Percentiles rank a stretch among this genome's conserved stretches.
Evolutionary conservation across 2,888 invertebrate species (phyloP).

Genomic region (Ramazzottius varieornatus): DNA sequence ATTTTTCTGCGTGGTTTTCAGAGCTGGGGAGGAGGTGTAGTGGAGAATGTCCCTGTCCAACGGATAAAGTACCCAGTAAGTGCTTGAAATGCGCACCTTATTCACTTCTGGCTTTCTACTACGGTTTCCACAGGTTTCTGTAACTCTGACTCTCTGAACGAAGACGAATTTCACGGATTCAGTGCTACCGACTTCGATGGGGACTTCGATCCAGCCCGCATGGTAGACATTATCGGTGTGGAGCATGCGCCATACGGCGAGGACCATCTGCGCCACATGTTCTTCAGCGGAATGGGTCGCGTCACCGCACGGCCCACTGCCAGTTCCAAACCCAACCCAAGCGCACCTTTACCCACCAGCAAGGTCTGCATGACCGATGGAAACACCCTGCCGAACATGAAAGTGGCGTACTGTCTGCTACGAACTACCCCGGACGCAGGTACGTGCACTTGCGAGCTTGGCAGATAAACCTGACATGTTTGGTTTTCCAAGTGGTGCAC

Average conservation of each 20-base stretch:
- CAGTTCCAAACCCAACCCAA: too few species aligned
- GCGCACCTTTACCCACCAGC: not conserved
- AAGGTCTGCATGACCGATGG: constrained; percentile 1
- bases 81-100: too few species aligned
- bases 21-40: too few species aligned
- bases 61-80: too few species aligned
- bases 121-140: too few species aligned
- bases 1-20: too few species aligned
- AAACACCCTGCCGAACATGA: not conserved
- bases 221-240: not conserved
- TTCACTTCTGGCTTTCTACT: too few species aligned
- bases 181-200: not conserved
- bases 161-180: not conserved
- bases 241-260: constrained; percentile 1
- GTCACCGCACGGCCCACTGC: not conserved
- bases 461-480: too few species aligned
- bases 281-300: not conserved
- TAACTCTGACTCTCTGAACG: too few species aligned
- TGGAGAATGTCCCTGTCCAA: too few species aligned
- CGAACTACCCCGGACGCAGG: not conserved
- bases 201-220: not conserved
- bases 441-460: not conserved
- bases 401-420: not conserved
- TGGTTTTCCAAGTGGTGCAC: not conserved
- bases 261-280: not conserved